Percentiles rank a stretch among this genome's conserved stretches.
phyloP scores from a whole-genome alignment of 2,797 vertebrate genomes.

The Sciaenops ocellatus region DNA sequence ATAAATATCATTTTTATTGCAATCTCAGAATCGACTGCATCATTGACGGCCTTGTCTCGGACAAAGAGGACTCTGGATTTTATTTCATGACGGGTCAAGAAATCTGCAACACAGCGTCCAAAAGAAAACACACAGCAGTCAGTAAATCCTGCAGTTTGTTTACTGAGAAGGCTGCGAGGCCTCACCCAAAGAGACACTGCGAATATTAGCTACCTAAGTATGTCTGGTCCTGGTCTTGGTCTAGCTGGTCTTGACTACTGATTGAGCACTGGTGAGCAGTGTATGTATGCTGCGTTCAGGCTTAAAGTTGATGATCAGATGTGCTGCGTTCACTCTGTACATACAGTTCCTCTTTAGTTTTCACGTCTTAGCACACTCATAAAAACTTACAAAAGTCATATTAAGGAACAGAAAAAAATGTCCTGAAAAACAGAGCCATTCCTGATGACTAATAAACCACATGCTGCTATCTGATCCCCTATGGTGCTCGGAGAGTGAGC shows the following conservation, averaged over 20 bases:
- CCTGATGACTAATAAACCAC: constrained; percentile 74
- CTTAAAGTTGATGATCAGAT: neutral
- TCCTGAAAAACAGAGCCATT: constrained; percentile 50
- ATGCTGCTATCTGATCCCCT: constrained; percentile 65
- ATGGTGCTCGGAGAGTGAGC: constrained; percentile 52
- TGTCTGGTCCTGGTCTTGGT: too few relatives aligned
- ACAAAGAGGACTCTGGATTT: too few relatives aligned
- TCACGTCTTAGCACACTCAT: neutral
- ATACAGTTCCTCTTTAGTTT: constrained; percentile 22
- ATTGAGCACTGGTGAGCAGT: too few relatives aligned
- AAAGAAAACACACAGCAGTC: too few relatives aligned
- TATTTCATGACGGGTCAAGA: too few relatives aligned
- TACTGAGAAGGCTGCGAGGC: too few relatives aligned
- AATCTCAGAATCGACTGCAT: neutral
- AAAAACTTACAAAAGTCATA: constrained; percentile 26
- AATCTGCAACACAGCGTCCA: too few relatives aligned
- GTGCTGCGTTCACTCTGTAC: neutral
- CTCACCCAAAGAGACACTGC: too few relatives aligned
- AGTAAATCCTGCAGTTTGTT: too few relatives aligned
- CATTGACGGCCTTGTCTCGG: too few relatives aligned
- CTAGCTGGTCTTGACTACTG: too few relatives aligned
- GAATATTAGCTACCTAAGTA: too few relatives aligned
- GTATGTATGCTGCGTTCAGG: neutral
- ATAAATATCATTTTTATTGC: neutral
- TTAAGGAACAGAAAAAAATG: constrained; percentile 27